phyloP scores from a whole-genome alignment of 2,797 vertebrate genomes.

The Oreortyx pictus region DNA sequence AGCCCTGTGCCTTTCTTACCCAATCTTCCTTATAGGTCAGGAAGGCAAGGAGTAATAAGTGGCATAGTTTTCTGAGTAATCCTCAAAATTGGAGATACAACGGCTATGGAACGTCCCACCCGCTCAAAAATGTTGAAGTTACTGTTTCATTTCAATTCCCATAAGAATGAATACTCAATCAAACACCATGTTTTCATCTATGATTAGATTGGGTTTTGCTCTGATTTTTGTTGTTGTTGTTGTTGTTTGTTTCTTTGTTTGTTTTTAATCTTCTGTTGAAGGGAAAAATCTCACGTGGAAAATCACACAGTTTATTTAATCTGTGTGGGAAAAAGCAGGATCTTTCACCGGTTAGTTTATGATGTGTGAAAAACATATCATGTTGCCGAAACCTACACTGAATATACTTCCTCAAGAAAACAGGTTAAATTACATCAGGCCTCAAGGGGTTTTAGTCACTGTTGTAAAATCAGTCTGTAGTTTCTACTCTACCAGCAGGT shows the following conservation, averaged over 20 bases:
- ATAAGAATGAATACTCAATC: not conserved
- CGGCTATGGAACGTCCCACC: not conserved
- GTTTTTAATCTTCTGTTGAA: not conserved
- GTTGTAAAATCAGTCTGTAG: not conserved
- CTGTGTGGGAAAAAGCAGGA: slow-evolving; percentile 51
- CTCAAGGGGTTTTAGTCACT: slow-evolving; percentile 57
- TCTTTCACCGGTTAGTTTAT: slow-evolving; percentile 62
- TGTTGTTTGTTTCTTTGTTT: not conserved
- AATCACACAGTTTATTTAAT: not conserved
- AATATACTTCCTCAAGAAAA: slow-evolving; percentile 59
- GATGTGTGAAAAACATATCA: slow-evolving; percentile 40
- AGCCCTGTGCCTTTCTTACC: not conserved
- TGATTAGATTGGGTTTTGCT: not conserved
- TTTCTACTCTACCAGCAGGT: slow-evolving; percentile 21
- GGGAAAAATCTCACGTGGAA: slow-evolving; percentile 12
- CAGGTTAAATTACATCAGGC: slow-evolving; percentile 36
- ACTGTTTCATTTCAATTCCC: not conserved
- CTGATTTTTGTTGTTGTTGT: not conserved
- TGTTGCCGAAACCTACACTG: slow-evolving; percentile 36
- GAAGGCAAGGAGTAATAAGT: not conserved
- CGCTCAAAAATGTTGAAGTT: not conserved
- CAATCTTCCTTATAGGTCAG: not conserved
- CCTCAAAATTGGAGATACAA: not conserved
- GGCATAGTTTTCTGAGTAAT: not conserved
- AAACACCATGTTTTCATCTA: not conserved